Evolutionary conservation across 2,888 invertebrate genomes (phyloP), one percentile per base, ranked within the genome.

Genomic region (Petrolisthes cinctipes): DNA sequence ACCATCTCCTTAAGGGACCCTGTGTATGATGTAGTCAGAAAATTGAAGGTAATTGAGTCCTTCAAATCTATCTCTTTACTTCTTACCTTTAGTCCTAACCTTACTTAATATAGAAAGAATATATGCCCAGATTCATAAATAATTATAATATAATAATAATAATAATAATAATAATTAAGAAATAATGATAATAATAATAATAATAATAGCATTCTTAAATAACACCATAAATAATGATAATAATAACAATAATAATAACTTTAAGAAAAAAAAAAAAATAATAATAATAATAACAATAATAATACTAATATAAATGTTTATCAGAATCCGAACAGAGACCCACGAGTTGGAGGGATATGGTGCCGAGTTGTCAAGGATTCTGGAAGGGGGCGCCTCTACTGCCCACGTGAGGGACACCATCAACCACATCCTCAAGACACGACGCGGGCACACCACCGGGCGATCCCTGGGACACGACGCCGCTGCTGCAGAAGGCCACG

Each of bases 281-380:
- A 61, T n/a, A 66, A 37, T 37, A 23, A 56, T 9, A 81, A 54
- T 61, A 81, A 81, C 20, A 57, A 23, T 61, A n/a, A 54, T 53
- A 20, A 4, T 53, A 79, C 6, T 20, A 37, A 37, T 37, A 37
- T 37, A 37, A 37, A 37, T 37, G 37, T 37, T 37, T 37, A 37
- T 37, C 87, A 89, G 87, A 51, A 83, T 89, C 71, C 61, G 87
- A 17, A 89, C 85, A 11, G 89, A 89, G 68, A 87, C 89, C n/a
- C 89, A 89, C 87, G 85, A 89, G 71, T 85, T 89, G 54, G 89
- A 87, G n/a, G 85, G 87, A 9, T 89, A 89, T 53, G 89, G 89
- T 23, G 79, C 75, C n/a, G 75, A 83, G 7, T 83, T 89, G 6
- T 85, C 86, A 20, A 82, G 54, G 4, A 79, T 89, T 14, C 57